A percentile compares a stretch with the other conserved stretches of the same genome.
phyloP scores from a whole-genome alignment of 92 coral and sea anemone genomes.

The Montipora capitata region DNA sequence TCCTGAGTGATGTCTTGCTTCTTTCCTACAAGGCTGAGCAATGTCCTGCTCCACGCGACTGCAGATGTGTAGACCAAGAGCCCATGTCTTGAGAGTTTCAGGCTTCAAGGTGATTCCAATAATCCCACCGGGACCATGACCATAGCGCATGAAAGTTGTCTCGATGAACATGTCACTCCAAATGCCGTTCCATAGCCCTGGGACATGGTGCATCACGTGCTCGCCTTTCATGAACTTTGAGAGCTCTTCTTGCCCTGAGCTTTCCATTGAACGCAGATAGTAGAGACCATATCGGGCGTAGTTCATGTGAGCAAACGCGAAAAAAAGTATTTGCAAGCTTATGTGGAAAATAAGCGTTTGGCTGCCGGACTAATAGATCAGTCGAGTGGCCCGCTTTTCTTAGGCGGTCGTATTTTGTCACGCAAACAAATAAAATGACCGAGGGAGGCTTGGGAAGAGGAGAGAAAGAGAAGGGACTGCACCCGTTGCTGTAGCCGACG shows the following conservation, averaged over 20 bases:
- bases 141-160: constrained; percentile 76
- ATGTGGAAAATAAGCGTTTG: too few species aligned
- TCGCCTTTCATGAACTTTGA: constrained; percentile 65
- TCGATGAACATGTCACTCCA: constrained; percentile 79
- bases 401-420: too few species aligned
- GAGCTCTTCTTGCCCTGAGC: constrained; percentile 48
- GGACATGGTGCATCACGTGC: constrained; percentile 75
- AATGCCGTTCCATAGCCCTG: constrained; percentile 78
- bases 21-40: constrained; percentile 18
- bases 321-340: constrained; percentile 1
- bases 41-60: constrained; percentile 67
- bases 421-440: too few species aligned
- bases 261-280: constrained; percentile 73
- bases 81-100: constrained; percentile 84
- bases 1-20: constrained; percentile 36
- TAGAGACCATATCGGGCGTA: constrained; percentile 78
- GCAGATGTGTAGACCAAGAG: constrained; percentile 78
- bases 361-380: too few species aligned
- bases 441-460: too few species aligned
- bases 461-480: too few species aligned
- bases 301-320: constrained; percentile 73
- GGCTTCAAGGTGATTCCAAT: constrained; percentile 75
- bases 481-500: too few species aligned
- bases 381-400: too few species aligned
- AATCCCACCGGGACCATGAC: constrained; percentile 74